These are phyloP conservation scores for Caenorhabditis panamensis DNA, from an alignment of 2,888 invertebrate genomes.

Conservation along the genomic window DNA sequence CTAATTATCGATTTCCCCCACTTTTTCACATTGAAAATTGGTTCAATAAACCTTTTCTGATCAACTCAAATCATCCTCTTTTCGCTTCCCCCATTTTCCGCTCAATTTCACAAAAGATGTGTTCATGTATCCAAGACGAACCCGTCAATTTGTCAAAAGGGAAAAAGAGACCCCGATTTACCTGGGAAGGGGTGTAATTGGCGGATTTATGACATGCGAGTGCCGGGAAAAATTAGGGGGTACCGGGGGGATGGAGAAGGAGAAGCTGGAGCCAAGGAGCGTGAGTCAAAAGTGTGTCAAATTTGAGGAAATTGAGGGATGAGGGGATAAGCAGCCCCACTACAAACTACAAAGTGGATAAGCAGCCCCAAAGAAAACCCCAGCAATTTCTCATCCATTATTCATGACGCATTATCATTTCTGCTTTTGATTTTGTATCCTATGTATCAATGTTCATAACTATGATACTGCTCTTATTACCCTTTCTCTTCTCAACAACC, in stretches of 20 bases:
- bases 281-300: too few relatives aligned
- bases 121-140: not conserved
- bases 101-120: slow-evolving; percentile 19
- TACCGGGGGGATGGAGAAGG: not conserved
- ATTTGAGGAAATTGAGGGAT: too few relatives aligned
- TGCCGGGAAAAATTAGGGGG: not conserved
- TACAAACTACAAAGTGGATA: too few relatives aligned
- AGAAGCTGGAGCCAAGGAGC: not conserved
- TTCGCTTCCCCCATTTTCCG: slow-evolving; percentile 16
- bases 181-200: slow-evolving; percentile 35
- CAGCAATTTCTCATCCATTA: too few relatives aligned
- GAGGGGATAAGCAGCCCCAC: too few relatives aligned
- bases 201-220: slow-evolving; percentile 43
- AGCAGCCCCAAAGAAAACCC: too few relatives aligned
- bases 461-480: too few relatives aligned
- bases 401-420: not conserved
- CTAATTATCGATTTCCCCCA: slow-evolving; percentile 16
- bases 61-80: too few relatives aligned
- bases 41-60: slow-evolving; percentile 8
- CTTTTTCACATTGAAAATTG: slow-evolving; percentile 33
- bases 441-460: too few relatives aligned
- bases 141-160: slow-evolving; percentile 4
- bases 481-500: too few relatives aligned
- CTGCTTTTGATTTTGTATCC: too few relatives aligned
- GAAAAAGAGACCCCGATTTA: not conserved